phyloP scores from a whole-genome alignment of 1,140 invertebrate species.

The Latrodectus geometricus region DNA sequence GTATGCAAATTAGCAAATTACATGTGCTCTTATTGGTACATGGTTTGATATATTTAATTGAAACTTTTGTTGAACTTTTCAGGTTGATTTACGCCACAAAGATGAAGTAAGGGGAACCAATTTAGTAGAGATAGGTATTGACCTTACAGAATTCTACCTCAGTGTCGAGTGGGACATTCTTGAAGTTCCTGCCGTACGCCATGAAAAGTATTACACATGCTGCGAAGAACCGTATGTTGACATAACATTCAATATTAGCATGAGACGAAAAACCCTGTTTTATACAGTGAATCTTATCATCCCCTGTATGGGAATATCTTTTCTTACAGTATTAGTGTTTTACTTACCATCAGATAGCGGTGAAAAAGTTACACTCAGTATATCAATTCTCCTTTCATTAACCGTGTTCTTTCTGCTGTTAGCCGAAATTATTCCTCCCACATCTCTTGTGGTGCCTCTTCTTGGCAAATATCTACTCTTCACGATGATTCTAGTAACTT shows the following conservation, averaged over 20 bases:
- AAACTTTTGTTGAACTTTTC: slow-evolving; percentile 56
- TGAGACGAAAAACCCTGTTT: slow-evolving; percentile 95
- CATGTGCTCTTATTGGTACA: not conserved
- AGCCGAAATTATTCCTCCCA: slow-evolving; percentile 98
- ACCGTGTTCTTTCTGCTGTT: slow-evolving; percentile 99
- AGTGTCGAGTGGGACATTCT: slow-evolving; percentile 98
- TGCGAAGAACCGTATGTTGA: slow-evolving; percentile 79
- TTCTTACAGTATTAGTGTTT: slow-evolving; percentile 97
- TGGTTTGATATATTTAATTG: not conserved
- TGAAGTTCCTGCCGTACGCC: slow-evolving; percentile 90
- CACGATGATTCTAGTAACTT: slow-evolving; percentile 96
- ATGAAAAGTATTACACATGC: slow-evolving; percentile 80
- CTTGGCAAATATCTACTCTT: slow-evolving; percentile 98
- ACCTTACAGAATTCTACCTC: slow-evolving; percentile 93
- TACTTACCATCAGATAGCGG: slow-evolving; percentile 98
- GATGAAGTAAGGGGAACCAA: slow-evolving; percentile 76
- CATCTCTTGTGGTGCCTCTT: slow-evolving; percentile 93
- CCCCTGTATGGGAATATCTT: slow-evolving; percentile 95
- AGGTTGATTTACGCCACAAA: slow-evolving; percentile 89
- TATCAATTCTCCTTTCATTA: slow-evolving; percentile 94
- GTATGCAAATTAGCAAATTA: not conserved
- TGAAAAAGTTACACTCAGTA: slow-evolving; percentile 80
- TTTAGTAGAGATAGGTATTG: slow-evolving; percentile 73
- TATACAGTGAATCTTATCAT: slow-evolving; percentile 98
- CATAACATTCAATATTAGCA: slow-evolving; percentile 97